Evolutionary conservation across 1,140 invertebrate genomes (phyloP).

Genomic region (Heliconius melpomene): DNA sequence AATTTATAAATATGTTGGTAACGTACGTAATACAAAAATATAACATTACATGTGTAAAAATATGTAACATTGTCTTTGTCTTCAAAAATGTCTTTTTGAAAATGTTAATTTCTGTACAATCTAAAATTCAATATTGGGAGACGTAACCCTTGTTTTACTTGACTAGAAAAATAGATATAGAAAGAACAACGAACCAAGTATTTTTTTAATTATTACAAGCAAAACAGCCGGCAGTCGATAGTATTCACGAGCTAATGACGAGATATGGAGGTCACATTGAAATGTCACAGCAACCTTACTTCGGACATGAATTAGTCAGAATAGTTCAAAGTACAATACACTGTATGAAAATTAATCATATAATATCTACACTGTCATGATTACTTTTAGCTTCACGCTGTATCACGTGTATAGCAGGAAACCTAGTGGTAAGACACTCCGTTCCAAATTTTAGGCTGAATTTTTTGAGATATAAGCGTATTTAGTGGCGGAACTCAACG

Average conservation of each 20-base stretch:
- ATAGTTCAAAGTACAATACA: conserved; percentile 11
- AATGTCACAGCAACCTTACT: conserved; percentile 7
- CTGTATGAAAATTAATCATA: conserved; percentile 1
- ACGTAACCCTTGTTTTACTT: no score
- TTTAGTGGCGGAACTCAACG: not conserved
- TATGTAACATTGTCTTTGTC: no score
- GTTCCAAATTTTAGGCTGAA: not conserved
- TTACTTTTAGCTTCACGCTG: not conserved
- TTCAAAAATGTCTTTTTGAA: no score
- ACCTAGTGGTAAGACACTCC: not conserved
- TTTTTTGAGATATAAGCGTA: not conserved
- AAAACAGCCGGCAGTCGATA: not conserved
- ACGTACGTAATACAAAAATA: no score
- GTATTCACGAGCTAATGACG: not conserved
- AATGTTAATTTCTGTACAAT: no score
- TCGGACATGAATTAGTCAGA: conserved; percentile 1
- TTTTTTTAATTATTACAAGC: not conserved
- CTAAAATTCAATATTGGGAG: no score
- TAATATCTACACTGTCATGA: not conserved
- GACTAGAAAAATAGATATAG: no score
- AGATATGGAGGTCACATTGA: not conserved
- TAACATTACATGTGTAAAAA: no score
- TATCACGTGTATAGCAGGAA: not conserved
- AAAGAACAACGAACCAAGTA: no score
- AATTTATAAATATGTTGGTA: no score